Evolutionary conservation across 2,113 vertebrate species (phyloP).

Genomic region (Tinamus guttatus): DNA sequence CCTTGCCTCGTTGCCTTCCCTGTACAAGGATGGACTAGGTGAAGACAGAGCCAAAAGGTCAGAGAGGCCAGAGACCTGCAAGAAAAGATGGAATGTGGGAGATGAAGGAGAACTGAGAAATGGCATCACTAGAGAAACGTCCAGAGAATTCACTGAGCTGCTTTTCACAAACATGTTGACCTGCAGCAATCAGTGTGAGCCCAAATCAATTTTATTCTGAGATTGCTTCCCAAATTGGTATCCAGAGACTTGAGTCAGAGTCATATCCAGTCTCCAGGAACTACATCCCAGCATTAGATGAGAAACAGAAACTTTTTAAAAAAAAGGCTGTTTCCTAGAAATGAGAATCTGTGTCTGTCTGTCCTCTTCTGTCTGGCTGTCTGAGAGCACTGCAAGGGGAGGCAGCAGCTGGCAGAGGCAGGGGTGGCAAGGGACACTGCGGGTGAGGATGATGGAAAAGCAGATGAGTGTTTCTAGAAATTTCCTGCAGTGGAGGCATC

Average conservation of each 20-base stretch:
- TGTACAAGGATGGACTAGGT: background rate
- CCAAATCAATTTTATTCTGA: background rate
- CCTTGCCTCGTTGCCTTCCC: background rate
- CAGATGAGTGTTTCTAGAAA: background rate
- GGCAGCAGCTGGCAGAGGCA: background rate
- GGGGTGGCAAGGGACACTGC: background rate
- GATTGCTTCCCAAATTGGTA: constrained; percentile 17
- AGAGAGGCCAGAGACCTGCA: background rate
- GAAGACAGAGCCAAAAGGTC: background rate
- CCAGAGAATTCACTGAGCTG: background rate
- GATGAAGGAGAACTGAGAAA: background rate
- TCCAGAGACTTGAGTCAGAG: background rate
- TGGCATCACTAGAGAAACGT: background rate
- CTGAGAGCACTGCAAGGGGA: background rate
- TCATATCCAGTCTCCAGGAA: background rate
- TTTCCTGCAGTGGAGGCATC: background rate
- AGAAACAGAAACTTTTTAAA: constrained; percentile 9
- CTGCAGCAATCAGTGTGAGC: background rate
- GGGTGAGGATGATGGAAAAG: background rate
- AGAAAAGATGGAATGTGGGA: background rate
- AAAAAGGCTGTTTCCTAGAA: background rate
- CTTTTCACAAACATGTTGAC: background rate
- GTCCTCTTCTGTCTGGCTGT: background rate
- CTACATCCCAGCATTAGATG: background rate
- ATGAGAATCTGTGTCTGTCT: background rate